A percentile compares a stretch with the other conserved stretches of the same genome.
Evolutionary conservation across 1,140 invertebrate species (phyloP).

Genomic region (Agrypnia vestita): DNA sequence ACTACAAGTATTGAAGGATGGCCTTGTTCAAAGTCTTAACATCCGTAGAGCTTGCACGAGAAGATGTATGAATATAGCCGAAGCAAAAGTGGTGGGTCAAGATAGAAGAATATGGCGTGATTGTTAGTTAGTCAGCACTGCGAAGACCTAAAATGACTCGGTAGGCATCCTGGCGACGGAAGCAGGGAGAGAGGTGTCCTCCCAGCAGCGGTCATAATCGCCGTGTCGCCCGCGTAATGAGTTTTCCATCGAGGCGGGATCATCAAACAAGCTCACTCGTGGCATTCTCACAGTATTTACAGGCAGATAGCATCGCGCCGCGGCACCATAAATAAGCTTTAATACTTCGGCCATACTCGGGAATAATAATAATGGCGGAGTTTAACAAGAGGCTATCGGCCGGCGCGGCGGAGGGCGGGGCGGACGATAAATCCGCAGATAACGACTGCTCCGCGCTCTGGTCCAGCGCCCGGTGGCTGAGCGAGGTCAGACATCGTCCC

Average conservation of each 20-base stretch:
- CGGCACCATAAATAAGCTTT: slow-evolving; percentile 39
- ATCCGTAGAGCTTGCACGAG: too few relatives aligned
- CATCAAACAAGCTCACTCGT: slow-evolving; percentile 42
- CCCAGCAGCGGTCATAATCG: not conserved
- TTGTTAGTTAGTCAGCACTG: too few relatives aligned
- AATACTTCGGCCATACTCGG: slow-evolving; percentile 31
- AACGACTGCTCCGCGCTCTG: slow-evolving; percentile 42
- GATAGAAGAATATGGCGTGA: too few relatives aligned
- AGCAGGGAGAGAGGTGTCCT: not conserved
- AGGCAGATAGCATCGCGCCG: slow-evolving; percentile 46
- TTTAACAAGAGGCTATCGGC: slow-evolving; percentile 36
- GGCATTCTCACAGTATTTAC: slow-evolving; percentile 51
- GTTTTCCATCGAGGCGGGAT: slow-evolving; percentile 2
- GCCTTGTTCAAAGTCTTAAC: too few relatives aligned
- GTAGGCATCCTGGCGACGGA: too few relatives aligned
- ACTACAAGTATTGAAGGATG: too few relatives aligned
- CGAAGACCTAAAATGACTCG: too few relatives aligned
- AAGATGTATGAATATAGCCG: too few relatives aligned
- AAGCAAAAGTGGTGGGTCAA: too few relatives aligned
- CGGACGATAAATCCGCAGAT: slow-evolving; percentile 51
- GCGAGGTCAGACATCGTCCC: not conserved
- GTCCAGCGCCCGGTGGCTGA: not conserved
- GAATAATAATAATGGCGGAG: slow-evolving; percentile 46
- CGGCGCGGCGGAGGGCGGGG: slow-evolving; percentile 35
- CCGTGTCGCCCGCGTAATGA: slow-evolving; percentile 7